A percentile compares a stretch with the other conserved stretches of the same genome.
These are phyloP conservation scores for Plecturocebus donacophilus DNA, from an alignment of 2,113 vertebrate species.

Conservation along the genomic window DNA sequence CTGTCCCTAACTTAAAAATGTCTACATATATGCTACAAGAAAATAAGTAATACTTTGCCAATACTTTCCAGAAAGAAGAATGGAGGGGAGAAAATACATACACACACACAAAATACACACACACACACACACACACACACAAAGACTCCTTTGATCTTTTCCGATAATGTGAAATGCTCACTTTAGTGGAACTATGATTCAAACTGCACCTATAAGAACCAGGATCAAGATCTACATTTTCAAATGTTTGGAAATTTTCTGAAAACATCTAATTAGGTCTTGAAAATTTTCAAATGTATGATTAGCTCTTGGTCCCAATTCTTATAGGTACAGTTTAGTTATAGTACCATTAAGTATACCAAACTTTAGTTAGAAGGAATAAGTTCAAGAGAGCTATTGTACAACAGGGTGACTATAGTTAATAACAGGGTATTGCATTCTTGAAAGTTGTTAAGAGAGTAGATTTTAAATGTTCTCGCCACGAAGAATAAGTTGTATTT, in stretches of 20 bases:
- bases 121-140: too few relatives aligned
- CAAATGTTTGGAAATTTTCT: neutral
- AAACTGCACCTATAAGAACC: accelerated
- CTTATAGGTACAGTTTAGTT: neutral
- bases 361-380: neutral
- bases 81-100: neutral
- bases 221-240: neutral
- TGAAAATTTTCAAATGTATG: neutral
- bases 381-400: neutral
- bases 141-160: neutral
- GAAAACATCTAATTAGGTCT: neutral
- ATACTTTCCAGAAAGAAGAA: neutral
- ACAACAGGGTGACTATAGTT: neutral
- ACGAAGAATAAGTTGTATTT: neutral
- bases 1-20: neutral
- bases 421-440: neutral
- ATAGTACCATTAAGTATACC: neutral
- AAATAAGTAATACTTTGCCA: neutral
- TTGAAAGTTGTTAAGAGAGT: neutral
- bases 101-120: too few relatives aligned
- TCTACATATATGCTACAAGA: too few relatives aligned
- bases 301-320: neutral
- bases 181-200: neutral
- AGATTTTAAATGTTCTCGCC: neutral
- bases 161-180: accelerated